Evolutionary conservation across 2,888 invertebrate genomes (phyloP).

Genomic region (Odiellus spinosus): DNA sequence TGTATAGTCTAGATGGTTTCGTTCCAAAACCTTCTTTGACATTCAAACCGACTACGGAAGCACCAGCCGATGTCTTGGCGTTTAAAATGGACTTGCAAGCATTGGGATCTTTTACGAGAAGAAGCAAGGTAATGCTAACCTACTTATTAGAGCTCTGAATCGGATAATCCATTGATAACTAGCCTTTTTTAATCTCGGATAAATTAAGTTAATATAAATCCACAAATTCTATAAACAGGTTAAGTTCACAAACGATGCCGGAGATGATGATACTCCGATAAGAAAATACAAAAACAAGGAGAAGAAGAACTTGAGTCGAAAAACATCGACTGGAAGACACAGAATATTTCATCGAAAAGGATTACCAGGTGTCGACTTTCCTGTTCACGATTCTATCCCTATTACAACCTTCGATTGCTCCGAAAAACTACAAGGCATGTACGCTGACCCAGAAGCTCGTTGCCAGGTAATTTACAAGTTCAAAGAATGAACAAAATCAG

Average conservation of each 20-base stretch:
- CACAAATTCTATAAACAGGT: too few relatives aligned
- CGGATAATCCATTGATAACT: too few relatives aligned
- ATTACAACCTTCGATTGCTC: slow-evolving; percentile 20
- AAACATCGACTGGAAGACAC: too few relatives aligned
- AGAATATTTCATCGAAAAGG: slow-evolving; percentile 6
- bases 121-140: slow-evolving; percentile 5
- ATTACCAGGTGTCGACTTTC: slow-evolving; percentile 57
- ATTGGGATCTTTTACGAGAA: slow-evolving; percentile 7
- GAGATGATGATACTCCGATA: too few relatives aligned
- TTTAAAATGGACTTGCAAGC: slow-evolving; percentile 7
- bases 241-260: too few relatives aligned
- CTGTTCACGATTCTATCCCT: slow-evolving; percentile 45
- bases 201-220: too few relatives aligned
- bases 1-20: slow-evolving; percentile 21
- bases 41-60: slow-evolving; percentile 12
- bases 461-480: slow-evolving; percentile 16
- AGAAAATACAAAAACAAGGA: too few relatives aligned
- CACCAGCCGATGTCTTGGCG: slow-evolving; percentile 9
- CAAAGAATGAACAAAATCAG: too few relatives aligned
- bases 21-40: slow-evolving; percentile 20
- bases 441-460: slow-evolving; percentile 19
- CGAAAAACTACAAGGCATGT: slow-evolving; percentile 14
- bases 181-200: too few relatives aligned
- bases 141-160: too few relatives aligned
- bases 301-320: too few relatives aligned